phyloP scores from a whole-genome alignment of 2,797 vertebrate genomes.

The Pangasius mekongensis region DNA sequence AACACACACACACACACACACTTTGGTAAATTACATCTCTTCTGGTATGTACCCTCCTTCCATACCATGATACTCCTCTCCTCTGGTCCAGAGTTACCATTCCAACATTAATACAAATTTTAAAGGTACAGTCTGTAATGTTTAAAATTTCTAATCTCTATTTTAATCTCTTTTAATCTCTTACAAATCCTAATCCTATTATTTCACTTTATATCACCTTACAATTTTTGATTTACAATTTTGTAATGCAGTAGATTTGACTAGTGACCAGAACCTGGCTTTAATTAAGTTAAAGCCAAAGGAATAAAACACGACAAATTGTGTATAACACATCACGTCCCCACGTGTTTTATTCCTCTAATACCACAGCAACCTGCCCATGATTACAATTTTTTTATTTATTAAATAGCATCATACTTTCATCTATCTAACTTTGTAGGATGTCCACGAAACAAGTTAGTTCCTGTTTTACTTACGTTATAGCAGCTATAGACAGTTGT shows the following conservation, averaged over 20 bases:
- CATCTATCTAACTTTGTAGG: not conserved
- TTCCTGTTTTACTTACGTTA: not conserved
- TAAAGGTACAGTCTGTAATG: not conserved
- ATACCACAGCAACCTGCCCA: not conserved
- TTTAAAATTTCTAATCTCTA: not conserved
- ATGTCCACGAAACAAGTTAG: not conserved
- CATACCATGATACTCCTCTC: not conserved
- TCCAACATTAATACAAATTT: not conserved
- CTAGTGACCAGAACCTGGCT: no score
- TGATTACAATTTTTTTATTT: not conserved
- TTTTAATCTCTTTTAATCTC: not conserved
- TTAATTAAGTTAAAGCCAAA: no score
- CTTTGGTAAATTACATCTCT: not conserved
- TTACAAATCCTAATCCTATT: not conserved
- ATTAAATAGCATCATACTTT: not conserved
- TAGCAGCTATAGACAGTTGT: not conserved
- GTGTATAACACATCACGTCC: not conserved
- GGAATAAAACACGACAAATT: not conserved
- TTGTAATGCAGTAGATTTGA: not conserved
- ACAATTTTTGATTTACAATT: not conserved
- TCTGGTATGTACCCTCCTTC: not conserved
- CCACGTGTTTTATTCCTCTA: not conserved
- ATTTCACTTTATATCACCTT: not conserved
- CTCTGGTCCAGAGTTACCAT: not conserved
- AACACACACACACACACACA: not conserved